phyloP scores from a whole-genome alignment of 1,140 invertebrate species.

The Drosophila prosaltans region DNA sequence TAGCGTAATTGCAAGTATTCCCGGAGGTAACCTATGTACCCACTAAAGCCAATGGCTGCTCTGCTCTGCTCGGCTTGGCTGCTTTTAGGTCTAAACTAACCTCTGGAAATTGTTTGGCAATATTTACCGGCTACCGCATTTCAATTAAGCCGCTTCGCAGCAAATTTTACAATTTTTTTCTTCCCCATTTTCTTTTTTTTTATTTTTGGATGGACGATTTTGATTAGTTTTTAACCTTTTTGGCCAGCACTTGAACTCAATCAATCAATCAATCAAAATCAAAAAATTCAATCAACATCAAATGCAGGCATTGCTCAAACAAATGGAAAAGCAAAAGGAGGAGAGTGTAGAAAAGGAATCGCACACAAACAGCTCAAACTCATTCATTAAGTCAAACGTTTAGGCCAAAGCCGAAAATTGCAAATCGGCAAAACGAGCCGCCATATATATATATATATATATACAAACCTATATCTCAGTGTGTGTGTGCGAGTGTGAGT shows the following conservation, averaged over 20 bases:
- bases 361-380: conserved; percentile 49
- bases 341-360: conserved; percentile 17
- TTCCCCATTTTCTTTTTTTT: conserved; percentile 20
- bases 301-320: conserved; percentile 52
- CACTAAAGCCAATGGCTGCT: conserved; percentile 25
- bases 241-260: conserved; percentile 58
- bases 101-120: conserved; percentile 40
- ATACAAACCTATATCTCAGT: background rate
- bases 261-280: conserved; percentile 76
- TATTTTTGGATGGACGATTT: conserved; percentile 3
- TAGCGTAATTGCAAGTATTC: conserved; percentile 77
- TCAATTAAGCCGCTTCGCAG: conserved; percentile 67
- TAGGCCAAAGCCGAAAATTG: conserved; percentile 63
- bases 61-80: conserved; percentile 13
- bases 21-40: conserved; percentile 51
- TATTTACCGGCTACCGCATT: conserved; percentile 56
- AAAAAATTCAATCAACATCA: conserved; percentile 78
- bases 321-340: conserved; percentile 38
- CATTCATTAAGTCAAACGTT: conserved; percentile 73
- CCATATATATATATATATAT: background rate
- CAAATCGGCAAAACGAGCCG: conserved; percentile 51
- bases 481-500: conserved; percentile 14
- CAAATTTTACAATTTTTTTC: conserved; percentile 30
- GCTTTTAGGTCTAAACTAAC: conserved; percentile 57
- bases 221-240: conserved; percentile 74